Conservation (phyloP, 1,140 invertebrate genomes). For the Sycobia sp. region DNA sequence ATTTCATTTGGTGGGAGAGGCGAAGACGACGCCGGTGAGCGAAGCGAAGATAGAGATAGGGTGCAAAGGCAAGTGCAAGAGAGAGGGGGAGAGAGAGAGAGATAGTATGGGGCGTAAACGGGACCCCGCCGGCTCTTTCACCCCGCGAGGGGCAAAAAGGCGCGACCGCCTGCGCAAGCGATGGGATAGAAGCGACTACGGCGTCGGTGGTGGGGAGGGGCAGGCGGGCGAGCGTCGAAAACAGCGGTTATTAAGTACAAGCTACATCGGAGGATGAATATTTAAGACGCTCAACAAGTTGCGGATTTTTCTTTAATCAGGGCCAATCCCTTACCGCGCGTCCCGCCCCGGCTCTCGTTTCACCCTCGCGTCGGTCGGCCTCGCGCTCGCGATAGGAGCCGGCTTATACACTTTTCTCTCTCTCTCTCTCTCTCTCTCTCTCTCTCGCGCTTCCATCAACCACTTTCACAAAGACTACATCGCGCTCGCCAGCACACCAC, state of each 20-base stretch:
- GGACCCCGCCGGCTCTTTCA: not conserved
- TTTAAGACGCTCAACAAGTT: constrained; percentile 63
- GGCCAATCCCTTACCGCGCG: too few relatives aligned
- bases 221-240: constrained; percentile 40
- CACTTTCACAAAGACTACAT: too few relatives aligned
- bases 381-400: not conserved
- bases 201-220: too few relatives aligned
- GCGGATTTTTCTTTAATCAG: constrained; percentile 62
- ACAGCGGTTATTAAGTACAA: constrained; percentile 58
- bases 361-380: not conserved
- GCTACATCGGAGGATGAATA: constrained; percentile 60
- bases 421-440: not conserved
- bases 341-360: too few relatives aligned
- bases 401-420: not conserved
- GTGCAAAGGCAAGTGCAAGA: constrained; percentile 19
- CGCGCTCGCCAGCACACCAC: too few relatives aligned
- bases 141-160: not conserved
- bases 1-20: constrained; percentile 53
- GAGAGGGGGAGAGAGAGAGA: too few relatives aligned
- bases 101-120: constrained; percentile 31
- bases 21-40: constrained; percentile 31
- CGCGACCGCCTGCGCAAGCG: too few relatives aligned
- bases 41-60: not conserved
- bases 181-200: too few relatives aligned
- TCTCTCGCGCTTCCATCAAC: not conserved